A percentile compares a stretch with the other conserved stretches of the same genome.
phyloP scores from a whole-genome alignment of 2,888 invertebrate genomes.

The Blastobasis lacticolella region DNA sequence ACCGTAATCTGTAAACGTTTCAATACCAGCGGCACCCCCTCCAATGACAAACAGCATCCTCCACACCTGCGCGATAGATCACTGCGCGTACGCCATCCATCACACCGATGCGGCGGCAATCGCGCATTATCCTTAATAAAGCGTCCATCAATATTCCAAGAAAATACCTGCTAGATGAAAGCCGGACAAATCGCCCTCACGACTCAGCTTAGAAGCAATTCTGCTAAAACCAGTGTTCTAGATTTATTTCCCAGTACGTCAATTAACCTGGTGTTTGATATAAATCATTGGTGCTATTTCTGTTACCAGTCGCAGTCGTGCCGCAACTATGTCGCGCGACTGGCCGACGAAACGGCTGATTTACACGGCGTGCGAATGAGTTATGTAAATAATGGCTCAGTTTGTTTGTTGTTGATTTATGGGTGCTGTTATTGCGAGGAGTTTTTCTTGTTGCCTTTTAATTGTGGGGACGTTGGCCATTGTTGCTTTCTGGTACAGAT shows the following conservation, averaged over 20 bases:
- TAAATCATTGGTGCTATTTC: slow-evolving; percentile 31
- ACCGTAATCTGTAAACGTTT: too few species aligned
- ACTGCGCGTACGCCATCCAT: too few species aligned
- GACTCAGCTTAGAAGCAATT: slow-evolving; percentile 28
- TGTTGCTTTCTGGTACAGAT: too few species aligned
- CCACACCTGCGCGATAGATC: too few species aligned
- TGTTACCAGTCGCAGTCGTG: slow-evolving; percentile 19
- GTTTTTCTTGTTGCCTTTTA: not conserved
- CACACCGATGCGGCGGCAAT: too few species aligned
- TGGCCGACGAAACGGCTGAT: slow-evolving; percentile 37
- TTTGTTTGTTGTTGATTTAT: slow-evolving; percentile 7
- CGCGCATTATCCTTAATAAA: slow-evolving; percentile 1
- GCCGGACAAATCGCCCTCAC: slow-evolving; percentile 36
- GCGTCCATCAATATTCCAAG: slow-evolving; percentile 10
- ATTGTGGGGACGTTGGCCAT: too few species aligned
- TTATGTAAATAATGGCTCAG: slow-evolving; percentile 17
- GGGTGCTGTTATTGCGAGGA: not conserved
- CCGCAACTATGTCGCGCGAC: slow-evolving; percentile 25
- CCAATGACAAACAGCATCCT: too few species aligned
- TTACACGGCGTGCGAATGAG: slow-evolving; percentile 23
- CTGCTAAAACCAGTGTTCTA: slow-evolving; percentile 33
- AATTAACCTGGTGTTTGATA: slow-evolving; percentile 37
- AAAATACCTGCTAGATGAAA: slow-evolving; percentile 9
- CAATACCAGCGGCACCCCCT: too few species aligned
- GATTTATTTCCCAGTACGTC: slow-evolving; percentile 41